Evolutionary conservation across 2,888 invertebrate species (phyloP), one percentile per base, ranked within the genome.

Genomic region (Drosophila buzzatii): DNA sequence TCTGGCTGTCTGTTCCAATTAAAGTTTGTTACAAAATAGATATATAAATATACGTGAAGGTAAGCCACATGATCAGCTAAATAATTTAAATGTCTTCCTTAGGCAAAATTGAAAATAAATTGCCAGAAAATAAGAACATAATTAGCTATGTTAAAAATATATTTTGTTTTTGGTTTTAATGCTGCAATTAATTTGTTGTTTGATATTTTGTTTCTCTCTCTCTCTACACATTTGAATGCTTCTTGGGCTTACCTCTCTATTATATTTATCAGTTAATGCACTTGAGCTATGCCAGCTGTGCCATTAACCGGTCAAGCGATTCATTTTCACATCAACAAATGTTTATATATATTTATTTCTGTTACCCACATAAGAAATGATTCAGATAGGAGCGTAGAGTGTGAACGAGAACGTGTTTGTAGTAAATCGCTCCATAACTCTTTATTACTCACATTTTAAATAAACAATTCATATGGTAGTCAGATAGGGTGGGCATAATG

Each of bases 271-370:
- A 55, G 39, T 49, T 61, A 37, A 64, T 53, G 39, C 78, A 57
- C 53, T 61, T 61, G 47, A 67, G 74, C 66, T 61, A 20, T 42
- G 63, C 60, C 77, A 77, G 65, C 78, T 76, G 78, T 57, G 41
- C 33, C 56, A 65, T 64, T 63, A 45, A 47, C 45, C 49, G 42
- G 39, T 35, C 45, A 52, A 47, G 33, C 60, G 65, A 72, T 78
- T 68, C 60, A 57, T 68, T 64, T 66, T 41, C 49, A 45, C 35
- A 72, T 61, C 20, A 42, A 37, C 52, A 41, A 41, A n/a, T 41
- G 41, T 18, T 33, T 51, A n/a, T 55, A 33, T 2, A 18, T 52
- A 12, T 27, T 39, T 6, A n/a, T 39, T 39, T 39, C 37, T 10
- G 39, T 39, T 39, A 7, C 16, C 53, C 16, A 14, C 23, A 37